Base-by-base conservation (phyloP, 2,888 invertebrate species). In the Anoplius nigerrimus region DNA sequence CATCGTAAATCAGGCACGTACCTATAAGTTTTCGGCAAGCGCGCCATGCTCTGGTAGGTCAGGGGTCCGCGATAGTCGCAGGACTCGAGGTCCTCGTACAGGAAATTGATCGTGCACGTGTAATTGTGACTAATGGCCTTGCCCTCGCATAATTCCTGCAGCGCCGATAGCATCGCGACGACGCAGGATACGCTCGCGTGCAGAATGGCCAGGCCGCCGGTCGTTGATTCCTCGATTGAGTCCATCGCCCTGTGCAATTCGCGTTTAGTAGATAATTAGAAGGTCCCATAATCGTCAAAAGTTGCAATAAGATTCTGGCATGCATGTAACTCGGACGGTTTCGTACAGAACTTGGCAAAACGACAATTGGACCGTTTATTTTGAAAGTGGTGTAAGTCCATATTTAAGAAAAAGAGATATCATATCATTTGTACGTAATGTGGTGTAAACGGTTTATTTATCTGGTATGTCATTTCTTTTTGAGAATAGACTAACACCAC, bases 191-290 rank as follows among this genome's bases (percentile, higher is more conserved):
- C 94, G 74, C 95, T 95, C 0, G 95, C 94, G 57, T 94, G 91
- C n/a, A 96, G 90, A 4, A 95, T 93, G 69, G 93, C 92, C 16
- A 95, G 93, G 74, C 95, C 94, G 58, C 92, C 93, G 76, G 94
- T 93, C n/a, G 96, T 95, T 69, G 96, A 96, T 89, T 98, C 97
- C 89, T 97, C 96, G 86, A 97, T 94, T 0, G 97, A 96, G 85
- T 98, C 97, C 92, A 97, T 95, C 79, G 97, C 94, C 82, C 97
- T 95, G 81, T 18, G 8, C 34, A 34, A 34, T 34, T n/a, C n/a
- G n/a, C 11, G 34, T 34, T 34, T 6, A n/a, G 34, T 34, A 34
- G 34, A 34, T 6, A 34, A 6, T 24, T 24, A 6, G 6, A 6
- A 24, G 24, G 24, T 6, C n/a, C n/a, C n/a, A n/a, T n/a, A n/a